Percentiles rank a stretch among this genome's conserved stretches.
phyloP scores from a whole-genome alignment of 2,797 vertebrate species.

The Linurgus olivaceus region DNA sequence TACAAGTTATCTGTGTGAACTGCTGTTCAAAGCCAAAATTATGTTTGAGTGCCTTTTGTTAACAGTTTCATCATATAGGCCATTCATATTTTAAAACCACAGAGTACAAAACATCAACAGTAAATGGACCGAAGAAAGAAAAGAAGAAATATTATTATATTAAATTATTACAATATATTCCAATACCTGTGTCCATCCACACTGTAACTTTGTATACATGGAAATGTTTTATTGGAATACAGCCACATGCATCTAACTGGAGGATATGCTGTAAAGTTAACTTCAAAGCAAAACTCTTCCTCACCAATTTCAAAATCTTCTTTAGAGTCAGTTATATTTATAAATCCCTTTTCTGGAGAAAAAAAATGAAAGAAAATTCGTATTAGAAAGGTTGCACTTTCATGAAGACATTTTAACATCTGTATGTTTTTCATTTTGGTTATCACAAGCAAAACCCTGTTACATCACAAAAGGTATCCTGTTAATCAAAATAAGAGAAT shows the following conservation, averaged over 20 bases:
- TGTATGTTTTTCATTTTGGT: not conserved
- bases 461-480: not conserved
- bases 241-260: conserved; percentile 84
- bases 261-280: conserved; percentile 83
- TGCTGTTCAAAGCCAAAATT: not conserved
- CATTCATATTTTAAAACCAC: not conserved
- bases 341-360: conserved; percentile 80
- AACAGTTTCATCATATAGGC: not conserved
- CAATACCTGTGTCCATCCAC: conserved; percentile 74
- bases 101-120: not conserved
- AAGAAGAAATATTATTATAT: not conserved
- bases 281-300: conserved; percentile 78
- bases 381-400: not conserved
- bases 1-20: not conserved
- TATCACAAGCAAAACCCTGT: not conserved
- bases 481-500: not conserved
- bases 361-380: not conserved
- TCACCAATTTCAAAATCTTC: conserved; percentile 70
- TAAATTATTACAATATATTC: not conserved
- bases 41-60: not conserved
- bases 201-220: conserved; percentile 64
- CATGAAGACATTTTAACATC: not conserved
- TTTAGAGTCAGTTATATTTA: conserved; percentile 76
- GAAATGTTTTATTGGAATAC: conserved; percentile 71
- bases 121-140: not conserved